A percentile compares a stretch with the other conserved stretches of the same genome.
Conservation (phyloP, 1,140 invertebrate species). For the Drosophila setifemur region DNA sequence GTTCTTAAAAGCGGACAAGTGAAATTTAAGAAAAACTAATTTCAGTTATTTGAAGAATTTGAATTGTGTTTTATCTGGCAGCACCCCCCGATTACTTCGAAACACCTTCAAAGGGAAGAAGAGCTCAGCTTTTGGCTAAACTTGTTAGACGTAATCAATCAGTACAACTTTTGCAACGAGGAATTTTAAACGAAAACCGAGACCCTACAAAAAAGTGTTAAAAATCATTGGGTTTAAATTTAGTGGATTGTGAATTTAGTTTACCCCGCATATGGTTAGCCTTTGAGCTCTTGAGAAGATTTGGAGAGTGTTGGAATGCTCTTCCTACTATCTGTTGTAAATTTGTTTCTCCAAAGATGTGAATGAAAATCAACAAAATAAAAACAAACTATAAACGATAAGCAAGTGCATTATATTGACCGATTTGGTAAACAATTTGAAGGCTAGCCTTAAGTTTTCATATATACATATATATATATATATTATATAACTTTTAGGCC, state of each 20-base stretch:
- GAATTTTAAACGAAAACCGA: slow-evolving; percentile 61
- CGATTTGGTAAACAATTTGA: slow-evolving; percentile 30
- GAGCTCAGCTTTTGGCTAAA: slow-evolving; percentile 36
- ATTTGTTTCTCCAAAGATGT: slow-evolving; percentile 55
- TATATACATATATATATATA: slow-evolving; percentile 47
- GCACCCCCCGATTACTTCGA: slow-evolving; percentile 1
- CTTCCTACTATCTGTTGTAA: slow-evolving; percentile 39
- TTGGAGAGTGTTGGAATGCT: background rate
- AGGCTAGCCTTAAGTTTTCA: slow-evolving; percentile 69
- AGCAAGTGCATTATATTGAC: slow-evolving; percentile 75
- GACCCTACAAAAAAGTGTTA: background rate
- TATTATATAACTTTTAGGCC: slow-evolving; percentile 62
- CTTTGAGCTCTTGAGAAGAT: background rate
- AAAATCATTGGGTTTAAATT: no score
- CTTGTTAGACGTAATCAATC: slow-evolving; percentile 58
- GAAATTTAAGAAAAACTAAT: slow-evolving; percentile 10
- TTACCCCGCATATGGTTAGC: background rate
- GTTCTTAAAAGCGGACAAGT: slow-evolving; percentile 44
- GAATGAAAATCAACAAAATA: slow-evolving; percentile 1
- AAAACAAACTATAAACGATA: slow-evolving; percentile 55
- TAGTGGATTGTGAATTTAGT: background rate
- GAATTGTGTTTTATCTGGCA: slow-evolving; percentile 4
- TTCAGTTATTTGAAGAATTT: slow-evolving; percentile 1
- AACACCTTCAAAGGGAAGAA: slow-evolving; percentile 6
- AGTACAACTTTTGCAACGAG: slow-evolving; percentile 78